Percentiles rank a stretch among this genome's conserved stretches.
These are phyloP conservation scores for Ernsta delagoae DNA, from an alignment of 2,888 invertebrate species.

Conservation along the genomic window DNA sequence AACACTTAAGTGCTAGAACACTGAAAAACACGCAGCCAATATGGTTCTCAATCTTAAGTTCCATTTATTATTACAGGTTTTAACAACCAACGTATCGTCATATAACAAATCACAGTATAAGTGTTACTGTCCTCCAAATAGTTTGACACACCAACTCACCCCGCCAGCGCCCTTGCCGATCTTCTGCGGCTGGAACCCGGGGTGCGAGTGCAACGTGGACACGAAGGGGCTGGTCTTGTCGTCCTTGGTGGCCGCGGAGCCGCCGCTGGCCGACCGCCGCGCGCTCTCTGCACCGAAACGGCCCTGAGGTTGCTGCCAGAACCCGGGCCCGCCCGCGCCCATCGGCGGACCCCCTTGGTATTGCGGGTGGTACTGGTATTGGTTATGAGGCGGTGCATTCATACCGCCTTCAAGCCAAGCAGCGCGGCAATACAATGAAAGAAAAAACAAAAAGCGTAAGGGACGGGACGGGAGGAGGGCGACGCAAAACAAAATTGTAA, in stretches of 20 bases:
- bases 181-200: constrained; percentile 97
- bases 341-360: constrained; percentile 73
- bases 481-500: constrained; percentile 67
- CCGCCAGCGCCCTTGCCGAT: constrained; percentile 89
- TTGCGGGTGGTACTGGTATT: constrained; percentile 83
- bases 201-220: constrained; percentile 95
- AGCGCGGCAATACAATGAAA: constrained; percentile 84
- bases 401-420: constrained; percentile 85
- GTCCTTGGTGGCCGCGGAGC: constrained; percentile 71
- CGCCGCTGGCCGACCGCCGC: constrained; percentile 58
- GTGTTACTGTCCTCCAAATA: too few relatives aligned
- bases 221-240: constrained; percentile 94
- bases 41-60: too few relatives aligned
- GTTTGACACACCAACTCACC: too few relatives aligned
- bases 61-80: too few relatives aligned
- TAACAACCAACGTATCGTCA: too few relatives aligned
- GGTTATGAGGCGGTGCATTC: constrained; percentile 84
- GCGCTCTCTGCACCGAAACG: constrained; percentile 83
- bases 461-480: constrained; percentile 69
- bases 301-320: constrained; percentile 55
- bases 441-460: constrained; percentile 83
- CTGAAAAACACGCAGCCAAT: too few relatives aligned
- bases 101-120: too few relatives aligned
- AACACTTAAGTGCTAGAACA: too few relatives aligned
- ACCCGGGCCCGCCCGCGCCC: constrained; percentile 51